phyloP scores from a whole-genome alignment of 2,113 vertebrate genomes.

The Riparia riparia region DNA sequence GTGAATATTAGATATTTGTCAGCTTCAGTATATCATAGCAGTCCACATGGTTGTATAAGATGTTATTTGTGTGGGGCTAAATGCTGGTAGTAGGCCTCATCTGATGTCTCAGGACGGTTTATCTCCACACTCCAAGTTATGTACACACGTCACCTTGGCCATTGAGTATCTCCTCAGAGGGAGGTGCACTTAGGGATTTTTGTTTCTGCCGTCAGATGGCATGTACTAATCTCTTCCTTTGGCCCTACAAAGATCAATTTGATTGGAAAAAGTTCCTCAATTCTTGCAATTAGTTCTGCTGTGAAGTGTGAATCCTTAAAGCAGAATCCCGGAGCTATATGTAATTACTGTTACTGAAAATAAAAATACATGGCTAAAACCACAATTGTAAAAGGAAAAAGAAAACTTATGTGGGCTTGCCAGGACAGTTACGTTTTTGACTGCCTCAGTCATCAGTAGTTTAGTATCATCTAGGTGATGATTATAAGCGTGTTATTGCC shows the following conservation, averaged over 20 bases:
- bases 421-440: not conserved
- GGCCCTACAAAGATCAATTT: not conserved
- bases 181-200: fast-evolving
- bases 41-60: not conserved
- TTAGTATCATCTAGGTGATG: not conserved
- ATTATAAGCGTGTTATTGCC: not conserved
- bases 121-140: not conserved
- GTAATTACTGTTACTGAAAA: not conserved
- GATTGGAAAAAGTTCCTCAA: not conserved
- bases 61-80: not conserved
- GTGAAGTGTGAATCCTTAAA: not conserved
- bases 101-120: not conserved
- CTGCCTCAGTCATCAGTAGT: not conserved
- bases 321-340: not conserved
- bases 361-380: not conserved
- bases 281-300: not conserved
- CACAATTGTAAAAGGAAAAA: not conserved
- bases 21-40: not conserved
- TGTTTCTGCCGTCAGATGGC: not conserved
- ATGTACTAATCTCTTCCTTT: not conserved
- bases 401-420: not conserved
- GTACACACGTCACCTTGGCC: fast-evolving
- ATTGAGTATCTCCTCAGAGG: not conserved
- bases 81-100: not conserved
- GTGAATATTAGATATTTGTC: not conserved